Conservation (phyloP, 2,113 vertebrate species). For the Sturnus vulgaris region DNA sequence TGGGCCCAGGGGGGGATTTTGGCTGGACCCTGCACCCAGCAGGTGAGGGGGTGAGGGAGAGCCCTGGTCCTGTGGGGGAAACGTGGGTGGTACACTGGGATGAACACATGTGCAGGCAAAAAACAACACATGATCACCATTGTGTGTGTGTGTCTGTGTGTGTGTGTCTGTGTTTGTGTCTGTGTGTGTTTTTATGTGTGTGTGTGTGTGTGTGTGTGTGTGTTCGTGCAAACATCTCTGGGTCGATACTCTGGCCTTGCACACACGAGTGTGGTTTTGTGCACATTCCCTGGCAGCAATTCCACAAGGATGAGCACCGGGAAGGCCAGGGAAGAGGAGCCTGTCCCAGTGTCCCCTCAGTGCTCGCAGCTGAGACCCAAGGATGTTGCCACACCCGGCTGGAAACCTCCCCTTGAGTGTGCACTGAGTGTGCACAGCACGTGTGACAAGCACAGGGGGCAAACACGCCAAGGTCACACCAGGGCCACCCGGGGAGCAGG, state of each 20-base stretch:
- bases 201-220: not conserved
- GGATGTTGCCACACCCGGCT: rapidly evolving
- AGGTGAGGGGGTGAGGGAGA: too few relatives aligned
- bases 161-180: too few relatives aligned
- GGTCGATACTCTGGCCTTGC: not conserved
- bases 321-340: not conserved
- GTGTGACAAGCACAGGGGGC: not conserved
- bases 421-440: not conserved
- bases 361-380: rapidly evolving
- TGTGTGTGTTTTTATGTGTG: too few relatives aligned
- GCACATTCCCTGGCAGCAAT: not conserved
- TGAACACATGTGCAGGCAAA: not conserved
- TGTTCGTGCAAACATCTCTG: not conserved
- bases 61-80: not conserved
- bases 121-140: not conserved
- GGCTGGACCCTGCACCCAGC: rapidly evolving
- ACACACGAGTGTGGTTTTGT: not conserved
- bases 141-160: too few relatives aligned
- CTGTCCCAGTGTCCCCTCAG: not conserved
- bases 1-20: not conserved
- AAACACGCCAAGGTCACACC: rapidly evolving
- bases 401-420: not conserved
- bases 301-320: rapidly evolving
- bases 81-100: rapidly evolving
- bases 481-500: rapidly evolving